Base-by-base conservation (phyloP, 2,888 invertebrate species). In the Encarsia formosa region DNA sequence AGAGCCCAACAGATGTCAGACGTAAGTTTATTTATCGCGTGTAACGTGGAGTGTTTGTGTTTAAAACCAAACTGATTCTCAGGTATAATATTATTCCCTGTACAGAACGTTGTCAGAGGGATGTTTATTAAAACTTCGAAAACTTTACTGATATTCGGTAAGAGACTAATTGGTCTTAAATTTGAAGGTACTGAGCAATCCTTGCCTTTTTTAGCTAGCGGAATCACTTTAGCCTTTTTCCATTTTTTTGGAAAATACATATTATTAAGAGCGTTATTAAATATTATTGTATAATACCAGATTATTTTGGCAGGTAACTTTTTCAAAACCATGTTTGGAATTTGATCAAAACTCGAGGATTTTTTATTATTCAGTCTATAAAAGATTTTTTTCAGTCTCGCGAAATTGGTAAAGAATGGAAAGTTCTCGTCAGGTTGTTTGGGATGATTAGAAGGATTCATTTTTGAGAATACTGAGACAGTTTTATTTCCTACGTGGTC, bases 241-340 rank as follows among this genome's bases (percentile, higher is more conserved):
- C 60, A 61, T 4, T 13, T 47, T 0, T 19, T 29, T 0, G 69
- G 67, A 57, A 66, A 67, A 24, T 62, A 57, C 5, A 46, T 57
- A 16, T 59, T 61, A 11, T 68, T 66, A 9, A 57, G 34, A 11
- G 47, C 43, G 23, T 59, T 61, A 24, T 58, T 61, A 19, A 61
- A 61, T 2, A 60, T 9, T 13, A 59, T 32, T 2, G 34, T 39
- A 13, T 46, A 44, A 22, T 23, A 15, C 2, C 40, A n/a, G 8
- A 45, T 51, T 11, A 50, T 26, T 16, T 26, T 23, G 9, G 2
- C 9, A 0, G 57, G 46, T 1, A 54, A n/a, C 13, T 58, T 37
- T 43, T 56, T 56, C 3, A 59, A 16, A 1, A 37, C 34, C 9
- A 54, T 44, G 9, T 59, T 58, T 2, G 56, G 57, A 0, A 59